These are phyloP conservation scores for Agrotis segetum DNA, from an alignment of 2,888 invertebrate species.

Conservation along the genomic window DNA sequence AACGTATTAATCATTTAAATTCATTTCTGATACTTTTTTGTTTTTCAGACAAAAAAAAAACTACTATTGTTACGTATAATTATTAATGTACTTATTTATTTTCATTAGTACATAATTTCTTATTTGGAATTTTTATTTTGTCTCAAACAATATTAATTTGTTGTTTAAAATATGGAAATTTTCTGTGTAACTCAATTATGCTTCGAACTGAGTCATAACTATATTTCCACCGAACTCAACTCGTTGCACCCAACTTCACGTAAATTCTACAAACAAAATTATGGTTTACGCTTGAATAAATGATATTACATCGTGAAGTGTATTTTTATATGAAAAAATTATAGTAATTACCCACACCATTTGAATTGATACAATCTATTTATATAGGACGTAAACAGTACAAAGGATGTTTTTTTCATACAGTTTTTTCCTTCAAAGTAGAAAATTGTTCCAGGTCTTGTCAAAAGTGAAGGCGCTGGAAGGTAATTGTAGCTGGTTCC, in stretches of 20 bases:
- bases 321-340: background rate
- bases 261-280: background rate
- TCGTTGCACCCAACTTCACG: constrained; percentile 8
- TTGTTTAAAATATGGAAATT: background rate
- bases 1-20: background rate
- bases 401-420: background rate
- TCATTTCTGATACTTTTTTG: too few species aligned
- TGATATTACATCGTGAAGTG: background rate
- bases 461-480: constrained; percentile 65
- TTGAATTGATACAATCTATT: background rate
- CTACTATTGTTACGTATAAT: too few species aligned
- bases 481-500: constrained; percentile 67
- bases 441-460: constrained; percentile 51
- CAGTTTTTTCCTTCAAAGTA: constrained; percentile 5
- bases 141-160: background rate
- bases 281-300: background rate
- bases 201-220: background rate
- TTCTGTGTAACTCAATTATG: constrained; percentile 2
- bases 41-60: too few species aligned
- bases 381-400: background rate
- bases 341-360: background rate
- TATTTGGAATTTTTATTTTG: background rate
- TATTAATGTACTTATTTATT: background rate
- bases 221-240: constrained; percentile 9
- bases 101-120: background rate